A percentile compares a stretch with the other conserved stretches of the same genome.
phyloP scores from a whole-genome alignment of 2,888 invertebrate genomes.

The Drosophila tripunctata region DNA sequence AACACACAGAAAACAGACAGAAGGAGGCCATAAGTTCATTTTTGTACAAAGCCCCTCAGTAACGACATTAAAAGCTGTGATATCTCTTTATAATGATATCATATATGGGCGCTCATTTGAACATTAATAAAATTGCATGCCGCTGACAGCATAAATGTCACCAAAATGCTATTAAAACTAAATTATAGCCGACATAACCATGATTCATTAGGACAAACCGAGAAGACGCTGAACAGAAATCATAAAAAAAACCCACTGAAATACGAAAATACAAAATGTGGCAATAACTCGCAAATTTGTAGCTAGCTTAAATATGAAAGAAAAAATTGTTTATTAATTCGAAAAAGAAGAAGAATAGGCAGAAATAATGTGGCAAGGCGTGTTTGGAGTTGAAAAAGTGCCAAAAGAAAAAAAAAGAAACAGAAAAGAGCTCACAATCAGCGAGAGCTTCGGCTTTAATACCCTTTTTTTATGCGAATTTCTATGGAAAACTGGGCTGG shows the following conservation, averaged over 20 bases:
- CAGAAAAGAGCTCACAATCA: constrained; percentile 40
- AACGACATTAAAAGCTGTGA: constrained; percentile 56
- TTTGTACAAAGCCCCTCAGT: constrained; percentile 43
- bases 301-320: constrained; percentile 58
- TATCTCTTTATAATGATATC: constrained; percentile 72
- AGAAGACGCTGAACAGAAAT: constrained; percentile 38
- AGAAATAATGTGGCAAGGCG: constrained; percentile 45
- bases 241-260: constrained; percentile 28
- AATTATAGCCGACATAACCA: constrained; percentile 78
- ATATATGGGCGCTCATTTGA: constrained; percentile 62
- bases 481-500: constrained; percentile 43
- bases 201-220: constrained; percentile 65
- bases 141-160: constrained; percentile 80
- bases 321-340: constrained; percentile 70
- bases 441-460: constrained; percentile 52
- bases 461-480: constrained; percentile 72
- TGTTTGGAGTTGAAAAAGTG: constrained; percentile 63
- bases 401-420: constrained; percentile 40
- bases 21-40: constrained; percentile 48
- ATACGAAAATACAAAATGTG: constrained; percentile 48
- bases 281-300: constrained; percentile 72
- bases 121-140: constrained; percentile 76
- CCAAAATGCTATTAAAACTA: constrained; percentile 77
- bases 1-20: not conserved
- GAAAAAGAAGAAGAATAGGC: constrained; percentile 46